Evolutionary conservation across 2,113 vertebrate genomes (phyloP).

Genomic region (Sardina pilchardus): DNA sequence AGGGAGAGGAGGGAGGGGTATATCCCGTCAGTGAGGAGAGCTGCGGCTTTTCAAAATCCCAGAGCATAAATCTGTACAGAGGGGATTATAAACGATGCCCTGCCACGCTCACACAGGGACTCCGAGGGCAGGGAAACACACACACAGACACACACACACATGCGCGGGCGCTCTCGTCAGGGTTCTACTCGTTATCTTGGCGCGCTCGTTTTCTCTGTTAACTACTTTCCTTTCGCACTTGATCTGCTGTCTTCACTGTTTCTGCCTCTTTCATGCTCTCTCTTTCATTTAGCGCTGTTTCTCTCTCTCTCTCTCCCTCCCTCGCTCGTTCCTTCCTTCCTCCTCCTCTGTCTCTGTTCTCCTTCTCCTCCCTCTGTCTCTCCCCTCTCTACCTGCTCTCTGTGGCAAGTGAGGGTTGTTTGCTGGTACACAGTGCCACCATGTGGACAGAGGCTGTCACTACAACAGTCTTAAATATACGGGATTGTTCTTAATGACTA

Average conservation of each 20-base stretch:
- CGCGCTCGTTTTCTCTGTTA: neutral
- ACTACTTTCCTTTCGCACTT: neutral
- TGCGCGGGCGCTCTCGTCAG: neutral
- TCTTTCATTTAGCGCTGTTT: neutral
- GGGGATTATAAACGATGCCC: conserved; percentile 6
- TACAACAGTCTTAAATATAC: neutral
- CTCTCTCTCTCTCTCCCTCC: no score
- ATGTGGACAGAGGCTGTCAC: neutral
- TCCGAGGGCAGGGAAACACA: neutral
- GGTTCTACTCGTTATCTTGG: neutral
- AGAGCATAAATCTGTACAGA: neutral
- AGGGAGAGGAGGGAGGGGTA: neutral
- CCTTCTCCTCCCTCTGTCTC: neutral
- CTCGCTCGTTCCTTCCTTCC: no score
- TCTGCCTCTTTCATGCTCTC: neutral
- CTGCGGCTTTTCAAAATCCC: neutral
- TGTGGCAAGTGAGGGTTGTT: neutral
- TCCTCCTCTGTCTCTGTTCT: neutral
- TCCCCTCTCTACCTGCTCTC: neutral
- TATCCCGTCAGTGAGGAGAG: neutral
- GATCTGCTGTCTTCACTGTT: no score
- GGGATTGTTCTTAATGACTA: neutral
- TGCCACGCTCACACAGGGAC: neutral
- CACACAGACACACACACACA: no score
- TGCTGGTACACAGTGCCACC: neutral